Percentiles rank a stretch among this genome's conserved stretches.
Evolutionary conservation across 1,140 invertebrate genomes (phyloP).

Genomic region (Ceratitis capitata): DNA sequence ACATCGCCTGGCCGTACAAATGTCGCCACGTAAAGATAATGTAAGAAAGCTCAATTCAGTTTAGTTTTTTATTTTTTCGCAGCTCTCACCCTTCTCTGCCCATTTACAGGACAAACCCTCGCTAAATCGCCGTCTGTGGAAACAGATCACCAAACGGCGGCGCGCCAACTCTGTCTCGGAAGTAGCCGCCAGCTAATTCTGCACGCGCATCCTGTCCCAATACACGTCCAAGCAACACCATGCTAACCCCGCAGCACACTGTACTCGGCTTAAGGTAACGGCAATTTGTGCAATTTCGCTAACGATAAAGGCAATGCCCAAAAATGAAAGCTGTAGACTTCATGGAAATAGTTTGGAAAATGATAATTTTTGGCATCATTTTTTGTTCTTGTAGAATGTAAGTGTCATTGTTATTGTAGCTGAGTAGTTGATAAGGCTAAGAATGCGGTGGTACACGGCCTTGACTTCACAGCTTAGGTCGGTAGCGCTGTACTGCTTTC

Average conservation of each 20-base stretch:
- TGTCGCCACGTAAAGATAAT: slow-evolving; percentile 67
- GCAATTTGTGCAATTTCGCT: neutral
- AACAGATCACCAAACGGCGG: slow-evolving; percentile 68
- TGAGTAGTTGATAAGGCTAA: neutral
- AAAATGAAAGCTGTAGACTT: neutral
- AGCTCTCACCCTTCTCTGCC: no score
- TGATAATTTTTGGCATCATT: neutral
- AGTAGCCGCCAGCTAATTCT: slow-evolving; percentile 57
- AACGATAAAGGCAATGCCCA: neutral
- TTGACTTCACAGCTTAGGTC: neutral
- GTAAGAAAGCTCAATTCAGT: slow-evolving; percentile 51
- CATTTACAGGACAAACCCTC: slow-evolving; percentile 68
- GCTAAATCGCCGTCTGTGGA: slow-evolving; percentile 69
- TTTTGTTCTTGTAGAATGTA: slow-evolving; percentile 1
- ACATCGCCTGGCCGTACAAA: slow-evolving; percentile 59
- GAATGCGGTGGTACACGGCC: neutral
- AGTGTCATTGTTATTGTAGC: slow-evolving; percentile 9
- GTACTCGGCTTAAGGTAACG: no score
- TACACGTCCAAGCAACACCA: neutral
- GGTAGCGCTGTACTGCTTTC: neutral
- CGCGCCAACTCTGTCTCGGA: slow-evolving; percentile 65
- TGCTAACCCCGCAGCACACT: neutral
- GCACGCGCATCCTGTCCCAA: neutral
- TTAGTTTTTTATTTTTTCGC: neutral
- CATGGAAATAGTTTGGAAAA: neutral